phyloP scores from a whole-genome alignment of 2,888 invertebrate species.

The Melikaiella ostensackeni region DNA sequence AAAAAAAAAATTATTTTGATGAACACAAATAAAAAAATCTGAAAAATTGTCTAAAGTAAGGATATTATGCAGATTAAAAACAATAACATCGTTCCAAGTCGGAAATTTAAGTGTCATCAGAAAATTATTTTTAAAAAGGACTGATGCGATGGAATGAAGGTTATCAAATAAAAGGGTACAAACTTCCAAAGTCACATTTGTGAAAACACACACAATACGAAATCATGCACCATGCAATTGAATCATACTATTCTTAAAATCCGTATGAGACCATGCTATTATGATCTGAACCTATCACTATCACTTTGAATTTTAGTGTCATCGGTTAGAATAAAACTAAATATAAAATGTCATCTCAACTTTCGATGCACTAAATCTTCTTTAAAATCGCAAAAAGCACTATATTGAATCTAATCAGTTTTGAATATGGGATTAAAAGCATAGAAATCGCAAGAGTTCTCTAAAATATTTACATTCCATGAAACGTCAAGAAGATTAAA shows the following conservation, averaged over 20 bases:
- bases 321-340: not conserved
- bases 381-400: no score
- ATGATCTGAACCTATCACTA: conserved; percentile 48
- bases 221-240: conserved; percentile 67
- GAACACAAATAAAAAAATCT: no score
- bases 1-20: no score
- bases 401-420: not conserved
- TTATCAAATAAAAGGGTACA: not conserved
- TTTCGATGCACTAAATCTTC: no score
- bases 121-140: no score
- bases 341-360: not conserved
- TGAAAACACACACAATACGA: not conserved
- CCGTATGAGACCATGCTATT: conserved; percentile 74
- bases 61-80: no score
- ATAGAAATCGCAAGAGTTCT: not conserved
- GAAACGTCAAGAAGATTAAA: not conserved
- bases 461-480: not conserved
- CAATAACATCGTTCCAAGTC: no score
- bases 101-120: no score
- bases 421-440: not conserved
- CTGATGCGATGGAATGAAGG: no score
- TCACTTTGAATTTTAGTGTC: not conserved
- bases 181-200: not conserved
- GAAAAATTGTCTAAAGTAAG: no score
- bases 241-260: conserved; percentile 64